Evolutionary conservation across 2,888 invertebrate genomes (phyloP), one percentile per base, ranked within the genome.

Genomic region (Hyppa rectilinea): DNA sequence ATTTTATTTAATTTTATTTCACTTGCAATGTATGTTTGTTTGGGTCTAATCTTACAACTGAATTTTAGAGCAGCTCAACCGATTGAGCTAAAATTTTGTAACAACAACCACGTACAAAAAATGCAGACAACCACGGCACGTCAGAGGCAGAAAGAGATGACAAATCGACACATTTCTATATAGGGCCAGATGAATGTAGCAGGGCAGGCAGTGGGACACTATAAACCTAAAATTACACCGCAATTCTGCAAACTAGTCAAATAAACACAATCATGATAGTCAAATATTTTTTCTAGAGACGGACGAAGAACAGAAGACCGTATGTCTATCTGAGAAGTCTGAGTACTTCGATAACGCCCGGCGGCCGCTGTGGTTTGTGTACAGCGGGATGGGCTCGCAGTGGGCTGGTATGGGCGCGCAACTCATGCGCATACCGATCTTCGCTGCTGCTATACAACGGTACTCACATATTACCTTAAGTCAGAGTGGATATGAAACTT

Each of bases 381-480:
- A 97, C 94, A 97, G 97, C 74, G 97, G 97, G 1, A 97, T 97
- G 97, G 97, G 97, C 26, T 96, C 97, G 0, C 97, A 97, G 88
- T 97, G 97, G 97, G 91, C 96, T 36, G 97, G 97, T 34, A 97
- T 97, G 97, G 97, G 97, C 1, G 86, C 93, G 36, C 95, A 96
- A 56, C 95, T 98, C 84, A 96, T 97, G 96, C 90, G 93, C 58
- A 92, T 97, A 75, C 96, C 97, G 0, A 90, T 96, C 17, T 97
- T 97, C 87, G 94, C 96, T 9, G 91, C 92, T 29, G 92, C 96
- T 23, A 96, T 97, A 72, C 90, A 96, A 84, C 87, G 90, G 95
- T 95, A 87, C n/a, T 10, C 4, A 43, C 7, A 36, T 45, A 34
- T 23, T n/a, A 45, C 23, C 10, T 4, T 4, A 40, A 29, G 20